These are phyloP conservation scores for Neolamprologus sp. DNA, from an alignment of 2,113 vertebrate species.

Conservation along the genomic window DNA sequence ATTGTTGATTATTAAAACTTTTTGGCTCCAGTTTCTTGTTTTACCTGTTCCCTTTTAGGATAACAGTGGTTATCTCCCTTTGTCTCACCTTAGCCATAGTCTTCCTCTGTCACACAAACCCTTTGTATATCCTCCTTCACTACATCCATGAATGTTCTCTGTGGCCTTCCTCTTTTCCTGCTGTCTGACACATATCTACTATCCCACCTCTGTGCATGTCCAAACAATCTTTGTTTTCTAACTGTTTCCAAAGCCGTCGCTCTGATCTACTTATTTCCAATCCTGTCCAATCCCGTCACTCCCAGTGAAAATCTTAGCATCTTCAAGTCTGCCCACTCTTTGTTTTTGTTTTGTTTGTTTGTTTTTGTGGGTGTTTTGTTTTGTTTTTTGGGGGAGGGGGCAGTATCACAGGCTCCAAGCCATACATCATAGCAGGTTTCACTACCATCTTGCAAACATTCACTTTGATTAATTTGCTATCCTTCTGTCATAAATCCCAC, in stretches of 20 bases:
- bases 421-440: not conserved
- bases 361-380: not conserved
- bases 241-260: not conserved
- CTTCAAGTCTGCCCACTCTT: not conserved
- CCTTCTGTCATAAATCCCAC: not conserved
- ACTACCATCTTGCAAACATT: not conserved
- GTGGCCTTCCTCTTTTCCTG: not conserved
- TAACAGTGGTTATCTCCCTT: not conserved
- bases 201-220: not conserved
- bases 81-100: not conserved
- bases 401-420: not conserved
- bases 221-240: not conserved
- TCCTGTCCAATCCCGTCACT: not conserved
- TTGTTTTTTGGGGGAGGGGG: rapidly evolving
- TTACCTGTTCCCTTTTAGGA: not conserved
- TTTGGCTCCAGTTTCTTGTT: not conserved
- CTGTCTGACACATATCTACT: not conserved
- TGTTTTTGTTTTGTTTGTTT: not conserved
- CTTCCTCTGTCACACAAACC: not conserved
- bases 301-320: not conserved
- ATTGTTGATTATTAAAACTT: not conserved
- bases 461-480: not conserved
- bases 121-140: not conserved
- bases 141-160: not conserved
- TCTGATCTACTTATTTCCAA: not conserved